Conservation (phyloP, 2,113 vertebrate genomes). For the Mohoua ochrocephala region DNA sequence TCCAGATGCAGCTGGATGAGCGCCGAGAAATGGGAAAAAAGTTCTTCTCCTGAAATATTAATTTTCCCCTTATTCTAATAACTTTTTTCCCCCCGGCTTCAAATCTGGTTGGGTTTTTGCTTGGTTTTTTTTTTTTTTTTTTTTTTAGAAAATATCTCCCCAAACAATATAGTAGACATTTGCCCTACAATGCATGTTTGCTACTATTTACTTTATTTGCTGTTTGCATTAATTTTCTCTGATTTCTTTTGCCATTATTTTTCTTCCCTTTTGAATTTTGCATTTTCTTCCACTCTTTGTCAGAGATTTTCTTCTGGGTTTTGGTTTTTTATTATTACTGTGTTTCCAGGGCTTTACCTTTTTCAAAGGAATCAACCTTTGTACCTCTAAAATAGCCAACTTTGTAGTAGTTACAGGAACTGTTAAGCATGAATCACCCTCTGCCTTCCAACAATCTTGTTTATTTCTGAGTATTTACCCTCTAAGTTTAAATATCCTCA, state of each 20-base stretch:
- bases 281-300: neutral
- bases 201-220: neutral
- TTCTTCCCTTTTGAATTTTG: neutral
- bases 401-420: neutral
- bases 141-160: neutral
- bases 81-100: neutral
- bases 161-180: neutral
- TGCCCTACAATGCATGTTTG: neutral
- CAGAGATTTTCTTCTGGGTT: neutral
- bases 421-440: neutral
- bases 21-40: fast-evolving
- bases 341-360: neutral
- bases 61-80: neutral
- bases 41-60: neutral
- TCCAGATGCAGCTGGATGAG: neutral
- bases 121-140: neutral
- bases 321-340: no score
- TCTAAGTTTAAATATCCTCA: neutral
- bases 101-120: neutral
- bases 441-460: neutral
- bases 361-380: neutral
- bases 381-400: neutral
- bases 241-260: neutral
- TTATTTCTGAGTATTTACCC: neutral
- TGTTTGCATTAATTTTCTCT: neutral